A percentile compares a stretch with the other conserved stretches of the same genome.
Conservation (phyloP, 2,113 vertebrate species). For the Gallinago paraguaiae region DNA sequence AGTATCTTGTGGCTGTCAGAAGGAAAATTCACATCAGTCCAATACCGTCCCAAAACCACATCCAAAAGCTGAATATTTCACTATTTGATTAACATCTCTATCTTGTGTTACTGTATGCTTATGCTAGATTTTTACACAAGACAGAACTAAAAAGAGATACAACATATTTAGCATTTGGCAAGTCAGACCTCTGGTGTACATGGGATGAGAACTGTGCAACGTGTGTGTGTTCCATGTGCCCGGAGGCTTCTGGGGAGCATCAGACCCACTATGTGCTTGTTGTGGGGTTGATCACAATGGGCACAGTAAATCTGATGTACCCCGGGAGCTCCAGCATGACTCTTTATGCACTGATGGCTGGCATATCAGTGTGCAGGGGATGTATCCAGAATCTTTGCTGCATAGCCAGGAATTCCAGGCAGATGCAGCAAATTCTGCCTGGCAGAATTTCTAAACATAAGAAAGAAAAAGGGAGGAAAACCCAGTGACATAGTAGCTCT, state of each 20-base stretch:
- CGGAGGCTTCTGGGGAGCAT: neutral
- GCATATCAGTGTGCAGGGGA: neutral
- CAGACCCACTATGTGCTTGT: neutral
- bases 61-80: neutral
- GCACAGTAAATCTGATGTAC: neutral
- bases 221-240: neutral
- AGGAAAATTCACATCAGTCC: neutral
- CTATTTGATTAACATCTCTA: neutral
- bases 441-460: neutral
- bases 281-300: neutral
- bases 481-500: rapidly evolving
- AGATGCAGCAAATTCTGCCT: neutral
- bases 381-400: neutral
- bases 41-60: neutral
- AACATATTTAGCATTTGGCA: neutral
- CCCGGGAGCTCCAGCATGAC: neutral
- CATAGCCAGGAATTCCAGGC: neutral
- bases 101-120: neutral
- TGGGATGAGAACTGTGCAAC: neutral
- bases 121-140: neutral
- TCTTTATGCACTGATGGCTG: neutral
- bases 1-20: neutral
- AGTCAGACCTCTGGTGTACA: neutral
- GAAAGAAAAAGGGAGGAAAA: neutral
- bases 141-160: neutral